Base-by-base conservation (phyloP, 2,888 invertebrate genomes). In the Amphipoea oculea region DNA sequence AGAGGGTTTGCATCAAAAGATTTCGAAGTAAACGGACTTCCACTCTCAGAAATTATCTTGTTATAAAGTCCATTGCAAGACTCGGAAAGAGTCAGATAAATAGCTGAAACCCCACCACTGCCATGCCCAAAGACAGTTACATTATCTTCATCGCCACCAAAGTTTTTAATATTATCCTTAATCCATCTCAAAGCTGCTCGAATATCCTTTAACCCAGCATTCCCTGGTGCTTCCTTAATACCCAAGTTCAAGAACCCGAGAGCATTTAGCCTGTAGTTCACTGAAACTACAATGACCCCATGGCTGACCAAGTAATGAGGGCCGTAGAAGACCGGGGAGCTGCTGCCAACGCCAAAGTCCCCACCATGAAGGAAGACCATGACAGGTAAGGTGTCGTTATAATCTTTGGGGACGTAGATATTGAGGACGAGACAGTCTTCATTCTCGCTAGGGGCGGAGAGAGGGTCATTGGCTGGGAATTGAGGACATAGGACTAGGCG, bases 281-380 rank as follows among this genome's bases (percentile, higher is more conserved):
- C 85, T 0, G 97, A 96, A 0, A 97, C 96, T 0, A 97, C 90
- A 0, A 97, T 91, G 0, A 96, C 93, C 0, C 94, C 95, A 63
- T 97, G 95, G 40, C 93, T 94, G 51, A 96, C 90, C 3, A 97
- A 90, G 76, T 96, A 97, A 79, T 97, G 95, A 0, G 97, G 97
- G 0, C 97, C 97, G 80, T 95, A 95, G 83, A 96, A 95, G 51
- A 89, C 90, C 0, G 96, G 93, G 0, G 95, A 95, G 0, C 96
- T 96, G 2, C 96, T 95, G 0, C 97, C 97, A 0, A 93, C 89
- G 0, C 96, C 95, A 65, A 97, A 97, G 7, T 94, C 96, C 2
- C 97, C 97, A 0, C 97, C 97, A 45, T 97, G 97, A 3, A 97
- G 92, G 84, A 93, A 96, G 0, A 97, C 95, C 93, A 97, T 95